phyloP scores from a whole-genome alignment of 2,888 invertebrate species.

The Antheraea yamamai region DNA sequence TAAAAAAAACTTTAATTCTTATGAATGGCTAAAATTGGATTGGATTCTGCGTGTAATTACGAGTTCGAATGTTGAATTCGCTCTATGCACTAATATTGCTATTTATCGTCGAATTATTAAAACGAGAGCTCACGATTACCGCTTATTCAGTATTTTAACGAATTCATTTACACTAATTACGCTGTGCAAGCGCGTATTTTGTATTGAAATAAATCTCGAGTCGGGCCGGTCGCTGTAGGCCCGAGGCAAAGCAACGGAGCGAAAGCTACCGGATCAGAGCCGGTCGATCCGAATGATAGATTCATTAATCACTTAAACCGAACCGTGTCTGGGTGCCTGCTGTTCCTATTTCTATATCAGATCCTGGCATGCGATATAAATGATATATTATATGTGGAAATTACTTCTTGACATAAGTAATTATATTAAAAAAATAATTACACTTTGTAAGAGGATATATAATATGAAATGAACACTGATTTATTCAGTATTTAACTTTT shows the following conservation, averaged over 20 bases:
- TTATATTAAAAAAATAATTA: neutral
- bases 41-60: too few relatives aligned
- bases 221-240: conserved; percentile 30
- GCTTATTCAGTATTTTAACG: conserved; percentile 2
- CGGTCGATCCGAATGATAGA: conserved; percentile 55
- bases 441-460: neutral
- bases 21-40: too few relatives aligned
- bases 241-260: conserved; percentile 49
- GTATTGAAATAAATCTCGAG: conserved; percentile 5
- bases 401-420: neutral
- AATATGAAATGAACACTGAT: neutral
- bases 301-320: conserved; percentile 61
- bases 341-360: conserved; percentile 28
- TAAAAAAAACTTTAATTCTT: too few relatives aligned
- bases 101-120: neutral
- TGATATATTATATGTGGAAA: conserved; percentile 3
- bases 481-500: neutral
- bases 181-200: neutral
- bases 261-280: conserved; percentile 55
- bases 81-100: neutral
- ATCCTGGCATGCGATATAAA: conserved; percentile 3
- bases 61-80: too few relatives aligned
- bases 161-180: conserved; percentile 5
- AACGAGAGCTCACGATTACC: conserved; percentile 9
- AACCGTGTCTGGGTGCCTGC: conserved; percentile 21